A percentile compares a stretch with the other conserved stretches of the same genome.
phyloP scores from a whole-genome alignment of 2,888 invertebrate genomes.

The Amaurobius ferox region DNA sequence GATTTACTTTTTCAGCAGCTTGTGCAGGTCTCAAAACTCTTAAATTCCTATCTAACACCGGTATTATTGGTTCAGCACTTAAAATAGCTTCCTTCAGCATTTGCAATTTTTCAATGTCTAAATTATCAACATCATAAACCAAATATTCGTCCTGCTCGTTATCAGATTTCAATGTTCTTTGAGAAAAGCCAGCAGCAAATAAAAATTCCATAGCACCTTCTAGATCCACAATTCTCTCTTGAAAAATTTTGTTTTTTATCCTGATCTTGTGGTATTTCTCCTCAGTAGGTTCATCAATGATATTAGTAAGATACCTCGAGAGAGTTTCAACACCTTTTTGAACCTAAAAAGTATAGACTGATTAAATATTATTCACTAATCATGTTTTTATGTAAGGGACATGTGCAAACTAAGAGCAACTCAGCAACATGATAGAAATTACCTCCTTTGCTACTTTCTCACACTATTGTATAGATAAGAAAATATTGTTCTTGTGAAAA shows the following conservation, averaged over 20 bases:
- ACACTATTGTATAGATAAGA: no score
- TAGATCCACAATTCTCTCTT: constrained; percentile 87
- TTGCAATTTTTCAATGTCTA: constrained; percentile 77
- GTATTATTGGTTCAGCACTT: constrained; percentile 87
- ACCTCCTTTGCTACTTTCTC: no score
- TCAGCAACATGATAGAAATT: no score
- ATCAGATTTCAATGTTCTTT: constrained; percentile 80
- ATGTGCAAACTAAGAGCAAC: no score
- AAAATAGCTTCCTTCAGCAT: constrained; percentile 86
- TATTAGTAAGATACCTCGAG: constrained; percentile 92
- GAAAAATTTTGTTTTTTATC: constrained; percentile 87
- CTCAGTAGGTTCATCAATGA: constrained; percentile 89
- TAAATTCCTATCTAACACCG: constrained; percentile 89
- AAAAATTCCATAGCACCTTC: constrained; percentile 90
- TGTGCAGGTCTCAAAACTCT: constrained; percentile 89
- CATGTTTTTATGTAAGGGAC: no score
- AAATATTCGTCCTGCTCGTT: constrained; percentile 82
- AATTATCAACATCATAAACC: constrained; percentile 80
- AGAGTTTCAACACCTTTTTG: constrained; percentile 90
- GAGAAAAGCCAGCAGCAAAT: constrained; percentile 88
- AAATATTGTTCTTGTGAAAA: no score
- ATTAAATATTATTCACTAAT: no score
- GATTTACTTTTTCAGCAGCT: constrained; percentile 80
- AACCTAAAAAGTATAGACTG: constrained; percentile 80
- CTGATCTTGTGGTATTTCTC: constrained; percentile 94